Evolutionary conservation across 2,888 invertebrate species (phyloP).

Genomic region (Hedya salicella): DNA sequence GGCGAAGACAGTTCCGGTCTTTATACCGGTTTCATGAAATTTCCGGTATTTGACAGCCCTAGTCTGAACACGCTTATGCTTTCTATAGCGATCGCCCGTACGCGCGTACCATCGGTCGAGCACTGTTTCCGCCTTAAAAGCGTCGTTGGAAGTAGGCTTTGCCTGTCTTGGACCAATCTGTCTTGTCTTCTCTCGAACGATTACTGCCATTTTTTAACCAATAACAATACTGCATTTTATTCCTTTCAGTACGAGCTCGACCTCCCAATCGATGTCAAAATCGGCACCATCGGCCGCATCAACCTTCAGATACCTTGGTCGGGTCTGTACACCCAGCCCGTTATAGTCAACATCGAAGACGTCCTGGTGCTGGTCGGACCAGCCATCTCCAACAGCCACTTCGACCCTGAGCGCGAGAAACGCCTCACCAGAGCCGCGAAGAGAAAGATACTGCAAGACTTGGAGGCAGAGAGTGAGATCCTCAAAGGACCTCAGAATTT

Average conservation of each 20-base stretch:
- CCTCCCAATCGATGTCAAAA: conserved; percentile 92
- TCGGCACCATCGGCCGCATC: conserved; percentile 91
- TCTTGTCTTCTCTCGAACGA: not conserved
- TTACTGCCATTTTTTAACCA: too few species aligned
- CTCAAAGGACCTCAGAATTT: conserved; percentile 87
- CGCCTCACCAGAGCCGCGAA: conserved; percentile 90
- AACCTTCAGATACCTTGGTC: conserved; percentile 92
- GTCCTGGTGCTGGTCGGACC: conserved; percentile 91
- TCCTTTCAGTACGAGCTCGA: conserved; percentile 91
- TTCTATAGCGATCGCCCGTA: too few species aligned
- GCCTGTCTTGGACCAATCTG: too few species aligned
- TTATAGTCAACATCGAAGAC: conserved; percentile 90
- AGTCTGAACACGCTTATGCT: too few species aligned
- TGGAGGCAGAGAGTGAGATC: conserved; percentile 86
- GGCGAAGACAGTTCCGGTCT: too few species aligned
- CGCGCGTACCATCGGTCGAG: too few species aligned
- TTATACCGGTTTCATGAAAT: too few species aligned
- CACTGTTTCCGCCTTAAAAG: too few species aligned
- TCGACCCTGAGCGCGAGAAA: conserved; percentile 90
- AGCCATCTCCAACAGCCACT: conserved; percentile 87
- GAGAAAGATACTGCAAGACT: conserved; percentile 87
- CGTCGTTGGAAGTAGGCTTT: too few species aligned
- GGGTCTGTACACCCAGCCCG: conserved; percentile 89
- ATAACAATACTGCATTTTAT: conserved; percentile 4
- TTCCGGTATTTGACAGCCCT: too few species aligned